A percentile compares a stretch with the other conserved stretches of the same genome.
Conservation (phyloP, 2,113 vertebrate species). For the Gopherus flavomarginatus region DNA sequence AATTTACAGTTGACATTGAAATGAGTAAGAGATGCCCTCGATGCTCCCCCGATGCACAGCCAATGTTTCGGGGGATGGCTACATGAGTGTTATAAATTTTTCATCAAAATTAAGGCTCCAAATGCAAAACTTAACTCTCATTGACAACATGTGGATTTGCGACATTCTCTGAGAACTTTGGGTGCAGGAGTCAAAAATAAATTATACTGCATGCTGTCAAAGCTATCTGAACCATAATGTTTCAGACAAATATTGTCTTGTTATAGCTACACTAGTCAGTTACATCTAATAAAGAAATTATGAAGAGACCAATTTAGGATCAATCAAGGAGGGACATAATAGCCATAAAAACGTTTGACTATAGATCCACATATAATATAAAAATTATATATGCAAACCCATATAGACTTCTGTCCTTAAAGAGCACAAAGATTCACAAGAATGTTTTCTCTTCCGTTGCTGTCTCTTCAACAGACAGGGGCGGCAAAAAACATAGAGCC, state of each 20-base stretch:
- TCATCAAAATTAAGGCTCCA: neutral
- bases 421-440: neutral
- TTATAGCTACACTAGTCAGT: neutral
- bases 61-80: neutral
- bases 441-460: neutral
- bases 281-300: neutral
- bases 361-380: too few species aligned
- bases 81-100: neutral
- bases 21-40: neutral
- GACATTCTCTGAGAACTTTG: neutral
- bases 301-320: neutral
- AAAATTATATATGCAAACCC: too few species aligned
- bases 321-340: neutral
- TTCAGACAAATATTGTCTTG: neutral
- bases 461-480: neutral
- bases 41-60: neutral
- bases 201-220: neutral
- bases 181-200: neutral
- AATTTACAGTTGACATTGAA: neutral
- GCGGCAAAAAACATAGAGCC: too few species aligned
- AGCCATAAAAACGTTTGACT: neutral
- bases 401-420: neutral
- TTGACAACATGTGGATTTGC: neutral
- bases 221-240: neutral
- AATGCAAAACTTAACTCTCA: neutral